Evolutionary conservation across 1,140 invertebrate species (phyloP).

Genomic region (Matsumurasca onukii): DNA sequence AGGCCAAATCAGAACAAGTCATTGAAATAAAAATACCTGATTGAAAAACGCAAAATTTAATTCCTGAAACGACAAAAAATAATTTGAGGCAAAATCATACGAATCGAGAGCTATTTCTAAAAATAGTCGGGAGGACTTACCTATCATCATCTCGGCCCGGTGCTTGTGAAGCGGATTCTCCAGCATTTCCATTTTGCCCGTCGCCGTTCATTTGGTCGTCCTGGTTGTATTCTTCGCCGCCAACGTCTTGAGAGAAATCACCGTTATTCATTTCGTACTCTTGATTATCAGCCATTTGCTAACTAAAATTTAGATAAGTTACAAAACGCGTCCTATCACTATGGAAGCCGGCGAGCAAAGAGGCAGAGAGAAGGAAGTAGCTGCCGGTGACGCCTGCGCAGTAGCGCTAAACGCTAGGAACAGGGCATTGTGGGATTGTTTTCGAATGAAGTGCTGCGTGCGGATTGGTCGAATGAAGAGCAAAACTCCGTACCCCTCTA

Average conservation of each 20-base stretch:
- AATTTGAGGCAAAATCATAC: too few relatives aligned
- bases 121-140: too few relatives aligned
- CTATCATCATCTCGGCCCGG: conserved; percentile 72
- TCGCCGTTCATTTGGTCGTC: conserved; percentile 59
- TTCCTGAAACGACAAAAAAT: too few relatives aligned
- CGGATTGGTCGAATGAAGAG: background rate
- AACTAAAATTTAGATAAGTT: conserved; percentile 24
- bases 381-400: conserved; percentile 6
- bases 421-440: conserved; percentile 29
- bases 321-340: conserved; percentile 27
- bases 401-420: background rate
- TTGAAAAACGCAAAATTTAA: too few relatives aligned
- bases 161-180: conserved; percentile 62
- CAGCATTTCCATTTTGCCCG: conserved; percentile 61
- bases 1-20: too few relatives aligned
- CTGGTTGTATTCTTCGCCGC: conserved; percentile 38
- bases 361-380: conserved; percentile 5
- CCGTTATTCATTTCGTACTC: conserved; percentile 37
- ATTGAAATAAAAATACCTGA: too few relatives aligned
- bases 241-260: conserved; percentile 29
- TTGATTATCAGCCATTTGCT: conserved; percentile 36
- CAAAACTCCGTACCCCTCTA: conserved; percentile 9
- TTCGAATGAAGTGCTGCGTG: background rate
- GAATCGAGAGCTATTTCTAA: too few relatives aligned
- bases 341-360: conserved; percentile 30